Conservation (phyloP, 2,888 invertebrate species). For the Cataglyphis altisquamis region DNA sequence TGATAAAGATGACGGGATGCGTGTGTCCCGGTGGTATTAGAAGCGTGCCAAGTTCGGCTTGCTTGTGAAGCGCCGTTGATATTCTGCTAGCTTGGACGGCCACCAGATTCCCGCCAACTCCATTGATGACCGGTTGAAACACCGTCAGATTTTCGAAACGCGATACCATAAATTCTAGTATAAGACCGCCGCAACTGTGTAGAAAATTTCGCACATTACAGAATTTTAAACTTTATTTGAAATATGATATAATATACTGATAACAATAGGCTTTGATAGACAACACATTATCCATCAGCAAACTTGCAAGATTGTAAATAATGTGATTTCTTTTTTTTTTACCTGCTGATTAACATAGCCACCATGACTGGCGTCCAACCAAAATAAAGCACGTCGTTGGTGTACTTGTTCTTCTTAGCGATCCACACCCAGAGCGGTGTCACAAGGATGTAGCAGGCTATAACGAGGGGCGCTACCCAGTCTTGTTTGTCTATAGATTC, state of each 20-base stretch:
- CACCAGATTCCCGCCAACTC: slow-evolving; percentile 93
- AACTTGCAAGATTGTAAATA: not conserved
- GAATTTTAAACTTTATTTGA: not conserved
- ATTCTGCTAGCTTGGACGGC: slow-evolving; percentile 93
- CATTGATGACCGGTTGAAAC: slow-evolving; percentile 94
- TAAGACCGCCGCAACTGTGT: slow-evolving; percentile 90
- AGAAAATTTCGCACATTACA: slow-evolving; percentile 64
- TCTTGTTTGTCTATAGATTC: slow-evolving; percentile 88
- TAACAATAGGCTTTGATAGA: not conserved
- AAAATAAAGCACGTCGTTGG: slow-evolving; percentile 90
- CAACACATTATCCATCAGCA: not conserved
- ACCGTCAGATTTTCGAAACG: slow-evolving; percentile 91
- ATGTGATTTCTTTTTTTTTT: slow-evolving; percentile 20
- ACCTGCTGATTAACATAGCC: slow-evolving; percentile 94
- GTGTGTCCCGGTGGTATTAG: slow-evolving; percentile 87
- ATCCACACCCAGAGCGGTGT: slow-evolving; percentile 92
- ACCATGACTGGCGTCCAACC: slow-evolving; percentile 93
- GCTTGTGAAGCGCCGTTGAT: slow-evolving; percentile 91
- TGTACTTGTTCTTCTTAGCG: slow-evolving; percentile 90
- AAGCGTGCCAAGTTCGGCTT: slow-evolving; percentile 89
- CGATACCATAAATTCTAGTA: slow-evolving; percentile 91
- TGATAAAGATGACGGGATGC: slow-evolving; percentile 88
- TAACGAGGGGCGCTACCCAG: slow-evolving; percentile 90
- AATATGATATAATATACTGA: not conserved
- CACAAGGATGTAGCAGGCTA: slow-evolving; percentile 89